Base-by-base conservation (phyloP, 2,797 vertebrate species). In the Botia kubotai region DNA sequence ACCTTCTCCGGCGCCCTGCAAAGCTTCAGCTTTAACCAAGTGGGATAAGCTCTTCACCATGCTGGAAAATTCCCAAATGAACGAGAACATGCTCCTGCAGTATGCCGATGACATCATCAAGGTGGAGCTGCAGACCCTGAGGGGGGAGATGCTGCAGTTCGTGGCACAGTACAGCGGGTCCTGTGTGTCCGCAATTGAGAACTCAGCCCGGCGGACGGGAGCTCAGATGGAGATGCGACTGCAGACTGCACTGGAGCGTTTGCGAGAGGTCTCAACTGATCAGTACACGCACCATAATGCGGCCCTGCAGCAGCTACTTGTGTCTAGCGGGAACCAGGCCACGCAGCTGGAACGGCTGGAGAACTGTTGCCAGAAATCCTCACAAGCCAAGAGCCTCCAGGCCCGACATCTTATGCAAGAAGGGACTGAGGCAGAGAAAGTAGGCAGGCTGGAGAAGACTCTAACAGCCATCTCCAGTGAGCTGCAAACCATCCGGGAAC, bases 31-130 rank as follows among this genome's bases (percentile, higher is more conserved):
- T 21, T 83, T 93, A 70, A 94, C 90, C 4, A 94, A 95, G 83
- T 99, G 97, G 97, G 97, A 99, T 93, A 99, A 98, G 87, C 91
- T 99, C 67, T 98, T 99, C 91, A 95, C 94, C 67, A 97, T 98
- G 97, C 90, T 99, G 78, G 98, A 99, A 92, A 95, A 98, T 93
- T 97, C 97, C 0, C 97, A 99, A 90, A 99, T 98, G 98, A 95
- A 96, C 81, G 96, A 99, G 92, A 95, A 94, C 91, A 97, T 97
- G 95, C 90, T 99, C 89, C 94, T 98, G 86, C 95, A 98, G 87
- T 93, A 94, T 0, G 79, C 95, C 0, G 95, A 97, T 0, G 95
- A 96, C 76, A 87, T 96, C 5, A 90, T 96, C 74, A 95, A 93
- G 76, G 90, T 92, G 78, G 96, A 98, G 87, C 90, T 97, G 90